Base-by-base conservation (phyloP, 2,113 vertebrate genomes). In the Zosterops japonicus region DNA sequence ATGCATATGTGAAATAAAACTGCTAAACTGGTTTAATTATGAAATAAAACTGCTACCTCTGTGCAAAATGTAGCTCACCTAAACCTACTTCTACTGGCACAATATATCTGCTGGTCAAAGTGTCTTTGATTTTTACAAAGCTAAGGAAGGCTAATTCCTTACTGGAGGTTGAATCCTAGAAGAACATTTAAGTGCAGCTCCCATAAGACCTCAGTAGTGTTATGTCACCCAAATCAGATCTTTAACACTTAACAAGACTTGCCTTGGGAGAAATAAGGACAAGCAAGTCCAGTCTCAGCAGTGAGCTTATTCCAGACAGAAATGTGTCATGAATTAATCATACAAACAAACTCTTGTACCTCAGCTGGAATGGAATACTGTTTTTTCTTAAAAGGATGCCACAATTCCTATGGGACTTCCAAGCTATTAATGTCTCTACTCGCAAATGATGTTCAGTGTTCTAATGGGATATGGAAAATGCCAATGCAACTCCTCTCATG, bases 311-410 rank as follows among this genome's bases (percentile, higher is more conserved):
- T 89, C 86, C 63, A 82, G 89, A 72, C 87, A 95, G 77, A 94
- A 93, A 59, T 60, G 36, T 36, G 41, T 87, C 70, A 95, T 96
- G 72, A 97, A 96, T 96, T 93, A 97, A 96, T 96, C 85, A 95
- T 89, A 89, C 64, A 89, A 93, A 74, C 81, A 83, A 94, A 91
- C 53, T 55, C 93, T 67, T 82, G 83, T 85, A 77, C 63, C 64
- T 90, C 81, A 93, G 47, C 55, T 77, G 86, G 83, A 94, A 92
- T 49, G 18, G 83, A 96, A 94, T 46, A 75, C 72, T 75, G 41
- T 9, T 81, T 85, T 78, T 92, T 61, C 83, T 71, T 75, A 93
- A 87, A 94, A 89, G 91, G 85, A 90, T 83, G 80, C 63, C 42
- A 71, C 65, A 92, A 78, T 52, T 53, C 83, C 83, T 49, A 33